Conservation (phyloP, 1,140 invertebrate species). For the Papilio dardanus region DNA sequence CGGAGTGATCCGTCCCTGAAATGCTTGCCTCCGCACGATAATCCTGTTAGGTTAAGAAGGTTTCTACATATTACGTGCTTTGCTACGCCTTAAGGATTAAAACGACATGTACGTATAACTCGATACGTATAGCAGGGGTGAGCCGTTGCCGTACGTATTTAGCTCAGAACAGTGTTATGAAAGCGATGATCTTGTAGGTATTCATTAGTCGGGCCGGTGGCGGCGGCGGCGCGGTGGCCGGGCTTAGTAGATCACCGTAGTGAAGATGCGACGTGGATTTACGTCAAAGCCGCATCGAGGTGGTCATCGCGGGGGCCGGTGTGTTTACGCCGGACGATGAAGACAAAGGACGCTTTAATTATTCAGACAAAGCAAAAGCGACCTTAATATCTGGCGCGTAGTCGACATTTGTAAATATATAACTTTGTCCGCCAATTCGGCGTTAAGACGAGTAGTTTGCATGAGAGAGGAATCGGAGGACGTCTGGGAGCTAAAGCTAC, state of each 20-base stretch:
- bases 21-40: constrained; percentile 84
- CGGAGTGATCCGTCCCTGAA: constrained; percentile 80
- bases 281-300: constrained; percentile 75
- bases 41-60: constrained; percentile 87
- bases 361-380: constrained; percentile 73
- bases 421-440: constrained; percentile 68
- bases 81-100: constrained; percentile 85
- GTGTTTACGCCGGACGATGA: constrained; percentile 71
- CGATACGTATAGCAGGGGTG: constrained; percentile 52
- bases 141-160: constrained; percentile 37
- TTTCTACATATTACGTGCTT: constrained; percentile 86
- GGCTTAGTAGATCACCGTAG: constrained; percentile 74
- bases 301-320: constrained; percentile 77
- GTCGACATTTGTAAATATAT: constrained; percentile 76
- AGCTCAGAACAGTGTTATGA: constrained; percentile 27
- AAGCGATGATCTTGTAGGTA: constrained; percentile 64
- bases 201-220: constrained; percentile 68
- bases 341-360: constrained; percentile 79
- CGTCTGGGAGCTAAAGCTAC: constrained; percentile 75
- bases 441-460: constrained; percentile 78
- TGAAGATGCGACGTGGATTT: constrained; percentile 78
- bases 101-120: constrained; percentile 73
- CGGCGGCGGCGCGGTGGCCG: too few relatives aligned
- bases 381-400: constrained; percentile 70
- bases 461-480: constrained; percentile 74